Evolutionary conservation across 2,888 invertebrate species (phyloP), one percentile per base, ranked within the genome.

Genomic region (Nymphalis urticae): DNA sequence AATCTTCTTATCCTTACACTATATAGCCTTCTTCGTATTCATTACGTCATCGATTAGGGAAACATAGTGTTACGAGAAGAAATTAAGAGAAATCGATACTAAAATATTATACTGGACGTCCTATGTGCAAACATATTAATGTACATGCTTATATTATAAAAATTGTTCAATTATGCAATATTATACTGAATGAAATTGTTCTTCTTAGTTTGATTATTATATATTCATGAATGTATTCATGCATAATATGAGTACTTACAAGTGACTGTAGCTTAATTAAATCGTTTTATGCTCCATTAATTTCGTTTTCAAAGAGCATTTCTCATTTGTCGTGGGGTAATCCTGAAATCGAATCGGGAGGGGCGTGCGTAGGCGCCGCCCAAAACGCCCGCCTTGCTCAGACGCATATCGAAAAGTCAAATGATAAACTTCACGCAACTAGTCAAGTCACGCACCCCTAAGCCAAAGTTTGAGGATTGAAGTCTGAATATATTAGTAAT

Each of bases 361-460:
- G 90, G 85, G 91, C 90, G 77, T 76, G 62, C 51, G 64, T 69
- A 75, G 76, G 89, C 88, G 80, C 90, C 92, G 91, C 92, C 92
- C 90, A 85, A 80, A 16, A 66, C 76, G 79, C 85, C 89, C 89
- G 89, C 90, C 90, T 86, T 89, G 88, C 88, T 84, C 86, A 81
- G 83, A 81, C 88, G 85, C 87, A 79, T 74, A 80, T 81, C 84
- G 83, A 80, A 85, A 79, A 75, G 79, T 82, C 86, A 85, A 82
- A 87, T 84, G 80, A 79, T 77, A 81, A 81, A 82, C 82, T 84
- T 80, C 82, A 83, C 81, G 80, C 79, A 77, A 68, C 73, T 79
- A 77, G 66, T 66, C 71, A 59, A 63, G 79, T 75, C 75, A 74
- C 76, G 66, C 68, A 74, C 78, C 79, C 79, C 77, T 68, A 54